Base-by-base conservation (phyloP, 2,113 vertebrate genomes). In the Scomber scombrus region DNA sequence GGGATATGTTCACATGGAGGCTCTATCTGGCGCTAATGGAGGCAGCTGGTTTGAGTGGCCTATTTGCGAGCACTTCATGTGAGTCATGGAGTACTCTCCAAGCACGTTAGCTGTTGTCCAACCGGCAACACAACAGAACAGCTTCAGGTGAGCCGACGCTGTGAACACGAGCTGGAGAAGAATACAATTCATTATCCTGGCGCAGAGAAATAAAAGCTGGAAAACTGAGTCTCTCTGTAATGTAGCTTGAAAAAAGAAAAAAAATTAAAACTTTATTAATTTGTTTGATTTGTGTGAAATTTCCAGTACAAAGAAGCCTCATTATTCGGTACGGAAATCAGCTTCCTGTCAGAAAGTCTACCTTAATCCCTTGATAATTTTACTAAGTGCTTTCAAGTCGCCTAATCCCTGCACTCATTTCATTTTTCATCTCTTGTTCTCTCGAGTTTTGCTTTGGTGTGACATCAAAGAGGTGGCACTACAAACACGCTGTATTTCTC, bases 381-480 rank as follows among this genome's bases (percentile, higher is more conserved):
- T 13, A 18, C n/a, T 13, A 70, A 78, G 72, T 67, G 77, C 86
- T 90, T 84, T 91, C 82, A 85, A 88, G 78, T 82, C 58, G 4
- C 78, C 80, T 84, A 73, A 88, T 87, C 82, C 85, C 66, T 26
- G 58, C 49, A 18, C 75, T 84, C 64, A 26, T 88, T 88, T 85
- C 54, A 69, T 83, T 81, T 84, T 71, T 77, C 75, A 61, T 85
- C 74, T 85, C 74, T 71, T 14, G 0, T 72, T 80, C 78, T 71
- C 72, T 73, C 0, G 18, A 47, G 12, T 74, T 87, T 73, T 63
- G 55, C 88, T 87, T 79, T 90, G 72, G 82, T 77, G 82, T 5
- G 72, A 87, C 85, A 87, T 92, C 85, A 92, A 87, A 91, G 89
- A 71, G 57, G 72, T 71, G 58, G 21, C 52, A 51, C 89, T 64